Conservation (phyloP, 2,113 vertebrate genomes). For the Alaudala cheleensis region DNA sequence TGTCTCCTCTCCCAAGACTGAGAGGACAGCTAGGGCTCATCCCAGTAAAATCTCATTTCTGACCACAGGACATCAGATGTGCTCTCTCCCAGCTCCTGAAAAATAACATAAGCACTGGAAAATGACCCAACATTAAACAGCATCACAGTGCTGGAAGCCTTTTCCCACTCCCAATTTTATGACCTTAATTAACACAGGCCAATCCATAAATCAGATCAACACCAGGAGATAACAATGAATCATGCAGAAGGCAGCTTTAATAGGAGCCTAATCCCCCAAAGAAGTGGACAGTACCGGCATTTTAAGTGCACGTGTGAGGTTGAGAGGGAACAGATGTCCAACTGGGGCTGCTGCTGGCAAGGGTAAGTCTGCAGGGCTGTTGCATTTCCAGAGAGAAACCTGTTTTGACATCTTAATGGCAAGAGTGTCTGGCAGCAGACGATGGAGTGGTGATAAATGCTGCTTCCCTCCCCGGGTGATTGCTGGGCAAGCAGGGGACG, state of each 20-base stretch:
- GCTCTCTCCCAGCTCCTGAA: neutral
- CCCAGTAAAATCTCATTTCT: neutral
- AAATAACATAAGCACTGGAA: neutral
- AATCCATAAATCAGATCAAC: constrained; percentile 67
- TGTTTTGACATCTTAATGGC: constrained; percentile 63
- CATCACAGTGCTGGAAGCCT: constrained; percentile 42
- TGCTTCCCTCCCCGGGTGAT: neutral
- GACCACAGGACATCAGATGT: neutral
- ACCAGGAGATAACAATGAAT: constrained; percentile 50
- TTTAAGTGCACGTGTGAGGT: constrained; percentile 57
- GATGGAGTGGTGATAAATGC: constrained; percentile 27
- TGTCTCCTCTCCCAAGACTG: neutral
- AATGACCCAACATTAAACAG: neutral
- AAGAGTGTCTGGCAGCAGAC: neutral
- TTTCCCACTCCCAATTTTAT: constrained; percentile 49
- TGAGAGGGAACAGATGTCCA: constrained; percentile 66
- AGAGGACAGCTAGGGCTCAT: neutral
- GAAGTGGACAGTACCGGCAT: constrained; percentile 21
- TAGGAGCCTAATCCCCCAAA: constrained; percentile 26
- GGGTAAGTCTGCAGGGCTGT: constrained; percentile 10
- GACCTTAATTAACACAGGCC: constrained; percentile 56
- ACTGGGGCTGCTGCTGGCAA: neutral
- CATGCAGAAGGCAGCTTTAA: constrained; percentile 32
- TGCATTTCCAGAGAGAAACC: constrained; percentile 58
- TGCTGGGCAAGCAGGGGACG: neutral